Base-by-base conservation (phyloP, 2,113 vertebrate genomes). In the Panthera leo region DNA sequence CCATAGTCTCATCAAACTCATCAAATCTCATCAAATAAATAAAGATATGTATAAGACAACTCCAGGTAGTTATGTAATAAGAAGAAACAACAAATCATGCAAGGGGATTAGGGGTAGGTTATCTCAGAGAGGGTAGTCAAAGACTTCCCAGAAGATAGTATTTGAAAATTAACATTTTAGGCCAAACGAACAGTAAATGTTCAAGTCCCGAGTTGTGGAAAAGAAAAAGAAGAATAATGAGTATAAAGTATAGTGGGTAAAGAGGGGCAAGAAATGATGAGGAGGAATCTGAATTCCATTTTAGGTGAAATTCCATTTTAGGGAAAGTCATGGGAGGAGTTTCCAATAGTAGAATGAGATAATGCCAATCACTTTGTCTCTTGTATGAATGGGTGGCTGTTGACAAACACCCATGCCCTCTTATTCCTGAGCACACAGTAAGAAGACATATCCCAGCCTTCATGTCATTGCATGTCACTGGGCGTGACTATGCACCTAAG, bases 131-230 rank as follows among this genome's bases (percentile, higher is more conserved):
- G 11, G 21, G 14, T 34, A 83, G 9, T 61, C 16, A 73, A 80
- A 80, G 16, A 23, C 18, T 48, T 83, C 34, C 21, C 53, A 67
- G 51, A 82, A 76, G 75, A n/a, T 3, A 25, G 3, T 9, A 68
- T 85, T 88, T 67, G 16, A 96, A 84, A 95, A 95, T 70, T 53
- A 91, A 76, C 39, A 85, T 55, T 73, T 12, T 31, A 70, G 29
- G 65, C 29, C 23, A 65, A 91, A 93, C 16, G 9, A 91, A 87
- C 4, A 48, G 12, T 5, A 55, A 51, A n/a, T 85, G 14, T 53
- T 7, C 34, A n/a, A 53, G 8, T 82, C 48, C 45, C 48, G 9
- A 80, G 34, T 27, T 45, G 8, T 92, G 73, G 29, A 34, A 58
- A 84, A 88, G n/a, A 36, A 71, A 4, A 78, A 29, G 7, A 79